Conservation (phyloP, 2,113 vertebrate species). For the Coryphaenoides rupestris region DNA sequence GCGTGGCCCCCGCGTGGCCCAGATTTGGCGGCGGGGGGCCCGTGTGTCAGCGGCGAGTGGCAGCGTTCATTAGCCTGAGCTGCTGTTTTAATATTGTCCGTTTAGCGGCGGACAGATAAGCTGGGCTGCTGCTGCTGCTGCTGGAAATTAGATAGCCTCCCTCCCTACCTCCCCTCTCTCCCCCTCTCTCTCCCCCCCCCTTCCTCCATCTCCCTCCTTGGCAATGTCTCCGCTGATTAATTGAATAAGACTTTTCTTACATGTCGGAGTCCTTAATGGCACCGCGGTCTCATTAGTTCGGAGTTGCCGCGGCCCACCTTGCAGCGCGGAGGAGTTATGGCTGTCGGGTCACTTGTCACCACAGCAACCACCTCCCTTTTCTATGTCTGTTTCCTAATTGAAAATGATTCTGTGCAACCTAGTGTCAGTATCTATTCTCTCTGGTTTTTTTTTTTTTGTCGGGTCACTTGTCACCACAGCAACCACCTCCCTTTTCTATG, state of each 20-base stretch:
- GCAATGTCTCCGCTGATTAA: slow-evolving; percentile 66
- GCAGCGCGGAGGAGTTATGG: slow-evolving; percentile 26
- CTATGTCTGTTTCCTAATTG: no score
- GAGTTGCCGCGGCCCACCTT: slow-evolving; percentile 45
- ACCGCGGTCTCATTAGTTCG: slow-evolving; percentile 42
- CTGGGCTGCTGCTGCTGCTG: slow-evolving; percentile 36
- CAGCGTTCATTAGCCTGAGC: slow-evolving; percentile 79
- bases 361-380: no score
- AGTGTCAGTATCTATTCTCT: no score
- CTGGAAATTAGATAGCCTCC: slow-evolving; percentile 67
- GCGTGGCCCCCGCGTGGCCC: slow-evolving; percentile 75
- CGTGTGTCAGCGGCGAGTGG: slow-evolving; percentile 71
- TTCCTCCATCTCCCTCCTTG: background rate
- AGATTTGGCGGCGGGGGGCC: slow-evolving; percentile 73
- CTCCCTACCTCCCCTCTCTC: slow-evolving; percentile 30
- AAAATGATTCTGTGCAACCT: no score
- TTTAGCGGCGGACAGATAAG: slow-evolving; percentile 70
- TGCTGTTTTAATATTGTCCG: slow-evolving; percentile 79
- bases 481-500: no score
- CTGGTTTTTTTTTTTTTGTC: no score
- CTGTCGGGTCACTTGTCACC: no score
- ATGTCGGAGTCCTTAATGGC: slow-evolving; percentile 53
- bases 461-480: no score
- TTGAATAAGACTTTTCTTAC: slow-evolving; percentile 63
- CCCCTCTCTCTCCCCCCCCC: no score